Base-by-base conservation (phyloP, 2,797 vertebrate species). In the Coreius guichenoti region DNA sequence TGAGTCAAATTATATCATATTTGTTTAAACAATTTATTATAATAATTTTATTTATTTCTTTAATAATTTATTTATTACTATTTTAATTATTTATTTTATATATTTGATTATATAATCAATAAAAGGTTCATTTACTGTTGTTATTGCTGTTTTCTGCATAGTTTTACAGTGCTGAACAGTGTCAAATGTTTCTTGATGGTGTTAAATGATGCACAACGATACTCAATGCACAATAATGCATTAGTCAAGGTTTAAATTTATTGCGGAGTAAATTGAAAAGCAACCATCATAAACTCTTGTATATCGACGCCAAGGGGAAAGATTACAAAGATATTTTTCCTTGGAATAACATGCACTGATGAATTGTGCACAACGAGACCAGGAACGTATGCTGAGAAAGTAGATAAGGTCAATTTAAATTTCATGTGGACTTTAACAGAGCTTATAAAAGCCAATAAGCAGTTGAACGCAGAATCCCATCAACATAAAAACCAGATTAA, bases 161-260 rank as follows among this genome's bases (percentile, higher is more conserved):
- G 75, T 61, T 78, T 29, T 23, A 11, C 75, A 19, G 54, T 3
- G 54, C 3, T 61, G 14, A 77, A 77, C 75, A 17, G 33, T 61
- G 75, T 23, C 26, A 19, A 77, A 78, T 78, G 54, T 43, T 61
- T 78, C 51, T 17, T 78, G 75, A 61, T 61, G 54, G 56, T 61
- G 75, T 61, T 78, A 61, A 61, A 78, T 78, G 75, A 78, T 78
- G 75, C 75, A 39, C 23, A 43, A n/a, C 23, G 14, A 61, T 36
- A 78, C 75, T 78, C 33, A 5, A 29, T 43, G 14, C 36, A 43
- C 75, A 61, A 29, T 61, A 78, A 43, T 17, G 54, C 54, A 61
- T 56, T 77, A 26, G 75, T 56, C n/a, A 43, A 78, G 54, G 33
- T 61, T 61, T 78, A 29, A n/a, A 78, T 78, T 61, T 43, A 29